Conservation (phyloP, 2,888 invertebrate genomes). For the Coleophora deauratella region DNA sequence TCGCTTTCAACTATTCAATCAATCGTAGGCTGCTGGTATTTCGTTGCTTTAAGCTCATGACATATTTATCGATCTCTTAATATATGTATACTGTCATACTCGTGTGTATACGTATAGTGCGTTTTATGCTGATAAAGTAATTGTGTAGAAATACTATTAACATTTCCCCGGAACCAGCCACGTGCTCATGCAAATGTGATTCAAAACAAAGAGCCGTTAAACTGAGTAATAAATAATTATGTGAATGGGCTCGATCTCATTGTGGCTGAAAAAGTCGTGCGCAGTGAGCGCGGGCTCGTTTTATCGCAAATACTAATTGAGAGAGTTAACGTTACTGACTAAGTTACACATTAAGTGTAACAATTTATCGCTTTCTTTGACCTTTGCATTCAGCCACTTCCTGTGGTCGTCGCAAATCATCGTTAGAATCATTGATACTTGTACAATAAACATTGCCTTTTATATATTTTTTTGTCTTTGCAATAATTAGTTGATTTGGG, state of each 20-base stretch:
- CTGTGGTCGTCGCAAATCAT: not conserved
- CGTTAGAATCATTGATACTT: too few relatives aligned
- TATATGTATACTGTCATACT: too few relatives aligned
- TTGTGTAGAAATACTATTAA: conserved; percentile 22
- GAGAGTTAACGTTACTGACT: conserved; percentile 8
- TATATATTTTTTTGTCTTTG: too few relatives aligned
- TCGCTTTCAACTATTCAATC: too few relatives aligned
- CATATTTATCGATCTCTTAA: too few relatives aligned
- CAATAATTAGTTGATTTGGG: too few relatives aligned
- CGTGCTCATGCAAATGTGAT: conserved; percentile 36
- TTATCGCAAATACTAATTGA: conserved; percentile 15
- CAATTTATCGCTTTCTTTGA: conserved; percentile 5
- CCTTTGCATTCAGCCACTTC: not conserved
- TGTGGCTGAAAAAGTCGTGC: conserved; percentile 28
- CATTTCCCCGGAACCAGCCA: conserved; percentile 29
- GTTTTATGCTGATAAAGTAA: too few relatives aligned
- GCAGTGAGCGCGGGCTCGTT: conserved; percentile 21
- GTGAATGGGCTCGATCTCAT: conserved; percentile 36
- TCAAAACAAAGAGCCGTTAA: conserved; percentile 44
- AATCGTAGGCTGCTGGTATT: too few relatives aligned
- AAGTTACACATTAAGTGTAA: conserved; percentile 5
- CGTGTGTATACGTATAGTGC: too few relatives aligned
- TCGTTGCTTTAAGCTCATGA: too few relatives aligned
- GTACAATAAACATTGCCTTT: too few relatives aligned
- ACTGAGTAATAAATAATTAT: conserved; percentile 34